These are phyloP conservation scores for Athrips mouffetella DNA, from an alignment of 2,888 invertebrate genomes.

Conservation along the genomic window DNA sequence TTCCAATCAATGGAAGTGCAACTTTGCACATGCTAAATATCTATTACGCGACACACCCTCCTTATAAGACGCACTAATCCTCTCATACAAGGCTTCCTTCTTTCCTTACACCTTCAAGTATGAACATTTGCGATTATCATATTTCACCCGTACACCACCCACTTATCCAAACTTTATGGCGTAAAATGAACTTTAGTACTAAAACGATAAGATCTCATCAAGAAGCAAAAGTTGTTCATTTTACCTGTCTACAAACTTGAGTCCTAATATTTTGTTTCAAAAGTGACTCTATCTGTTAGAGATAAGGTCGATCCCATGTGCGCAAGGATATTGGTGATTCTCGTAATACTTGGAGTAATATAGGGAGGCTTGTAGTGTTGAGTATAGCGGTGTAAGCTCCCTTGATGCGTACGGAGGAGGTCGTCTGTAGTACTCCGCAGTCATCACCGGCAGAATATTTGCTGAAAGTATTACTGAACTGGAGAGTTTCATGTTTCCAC, in stretches of 20 bases:
- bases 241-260: not conserved
- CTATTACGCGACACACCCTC: not conserved
- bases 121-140: conserved; percentile 74
- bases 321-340: not conserved
- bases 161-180: not conserved
- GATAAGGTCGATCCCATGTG: not conserved
- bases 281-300: not conserved
- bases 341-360: conserved; percentile 28
- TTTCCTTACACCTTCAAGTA: conserved; percentile 50
- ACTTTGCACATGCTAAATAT: not conserved
- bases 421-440: conserved; percentile 1
- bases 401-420: conserved; percentile 27
- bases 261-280: not conserved
- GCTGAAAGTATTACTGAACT: conserved; percentile 60
- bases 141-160: conserved; percentile 48
- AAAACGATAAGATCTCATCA: not conserved
- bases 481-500: conserved; percentile 31
- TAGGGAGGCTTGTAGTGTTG: conserved; percentile 58
- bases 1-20: conserved; percentile 3
- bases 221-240: not conserved
- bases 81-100: conserved; percentile 51
- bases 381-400: conserved; percentile 53
- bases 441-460: conserved; percentile 61
- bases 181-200: not conserved
- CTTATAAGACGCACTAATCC: conserved; percentile 26